Percentiles rank a stretch among this genome's conserved stretches.
phyloP scores from a whole-genome alignment of 2,888 invertebrate genomes.

The Bugulina stolonifera region DNA sequence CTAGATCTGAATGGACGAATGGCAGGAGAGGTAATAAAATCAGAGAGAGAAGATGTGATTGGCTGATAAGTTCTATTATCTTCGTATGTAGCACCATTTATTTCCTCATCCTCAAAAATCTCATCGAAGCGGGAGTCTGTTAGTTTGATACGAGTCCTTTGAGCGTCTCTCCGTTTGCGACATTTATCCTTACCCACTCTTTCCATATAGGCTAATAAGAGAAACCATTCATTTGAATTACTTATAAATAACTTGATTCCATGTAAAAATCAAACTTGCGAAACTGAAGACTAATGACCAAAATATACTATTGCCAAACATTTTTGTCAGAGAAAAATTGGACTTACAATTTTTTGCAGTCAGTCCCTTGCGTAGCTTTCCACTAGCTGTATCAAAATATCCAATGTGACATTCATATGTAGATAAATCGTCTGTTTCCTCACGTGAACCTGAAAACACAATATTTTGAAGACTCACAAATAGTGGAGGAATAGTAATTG shows the following conservation, averaged over 20 bases:
- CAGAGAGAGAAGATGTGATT: conserved; percentile 1
- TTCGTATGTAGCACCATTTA: background rate
- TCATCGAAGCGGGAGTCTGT: background rate
- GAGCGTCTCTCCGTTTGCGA: background rate
- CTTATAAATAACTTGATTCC: too few relatives aligned
- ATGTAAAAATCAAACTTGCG: too few relatives aligned
- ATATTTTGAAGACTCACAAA: too few relatives aligned
- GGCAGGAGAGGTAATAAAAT: background rate
- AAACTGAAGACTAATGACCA: too few relatives aligned
- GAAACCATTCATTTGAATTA: too few relatives aligned
- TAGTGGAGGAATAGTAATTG: too few relatives aligned
- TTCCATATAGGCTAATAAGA: background rate
- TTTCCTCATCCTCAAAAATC: background rate
- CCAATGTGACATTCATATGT: conserved; percentile 19
- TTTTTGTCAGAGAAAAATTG: too few relatives aligned
- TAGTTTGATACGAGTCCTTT: background rate
- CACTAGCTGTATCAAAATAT: background rate
- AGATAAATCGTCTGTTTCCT: background rate
- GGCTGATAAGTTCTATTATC: conserved; percentile 1
- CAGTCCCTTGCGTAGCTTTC: background rate
- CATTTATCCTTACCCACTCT: background rate
- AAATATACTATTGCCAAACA: too few relatives aligned
- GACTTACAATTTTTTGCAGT: background rate
- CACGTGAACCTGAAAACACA: background rate
- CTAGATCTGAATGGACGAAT: background rate